Conservation (phyloP, 1,140 invertebrate species). For the Drosophila arizonae region DNA sequence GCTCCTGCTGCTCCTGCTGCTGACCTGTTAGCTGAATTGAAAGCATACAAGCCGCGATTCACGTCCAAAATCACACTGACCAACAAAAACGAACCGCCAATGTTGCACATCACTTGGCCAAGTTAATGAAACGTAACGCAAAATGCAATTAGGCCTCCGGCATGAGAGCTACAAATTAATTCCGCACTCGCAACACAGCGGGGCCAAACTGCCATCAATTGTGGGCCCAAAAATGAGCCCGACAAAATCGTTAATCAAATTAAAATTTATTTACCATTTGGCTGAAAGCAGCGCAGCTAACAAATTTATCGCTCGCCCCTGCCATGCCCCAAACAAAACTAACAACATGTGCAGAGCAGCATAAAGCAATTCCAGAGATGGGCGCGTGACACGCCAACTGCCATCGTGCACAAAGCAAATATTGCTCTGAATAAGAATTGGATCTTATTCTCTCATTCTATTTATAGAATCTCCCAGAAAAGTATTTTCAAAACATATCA, state of each 20-base stretch:
- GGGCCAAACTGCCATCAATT: conserved; percentile 44
- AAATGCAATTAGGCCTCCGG: conserved; percentile 32
- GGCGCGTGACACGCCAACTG: background rate
- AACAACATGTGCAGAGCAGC: conserved; percentile 38
- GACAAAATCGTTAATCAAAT: conserved; percentile 71
- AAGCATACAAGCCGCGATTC: conserved; percentile 23
- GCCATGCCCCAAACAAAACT: conserved; percentile 5
- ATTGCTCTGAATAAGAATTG: too few species aligned
- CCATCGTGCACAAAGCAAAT: too few species aligned
- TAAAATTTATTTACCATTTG: conserved; percentile 63
- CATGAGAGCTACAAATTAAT: conserved; percentile 57
- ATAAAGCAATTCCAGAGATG: conserved; percentile 2
- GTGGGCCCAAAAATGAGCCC: conserved; percentile 44
- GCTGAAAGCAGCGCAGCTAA: conserved; percentile 26
- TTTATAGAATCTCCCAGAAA: too few species aligned
- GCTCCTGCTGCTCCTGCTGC: conserved; percentile 5
- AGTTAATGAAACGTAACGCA: conserved; percentile 46
- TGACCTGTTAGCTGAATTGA: conserved; percentile 47
- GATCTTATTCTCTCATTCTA: too few species aligned
- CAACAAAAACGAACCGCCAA: conserved; percentile 11
- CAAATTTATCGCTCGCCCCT: conserved; percentile 49
- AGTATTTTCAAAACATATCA: too few species aligned
- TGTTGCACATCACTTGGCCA: background rate
- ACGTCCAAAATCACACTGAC: background rate
- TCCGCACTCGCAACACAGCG: conserved; percentile 19